Conservation (phyloP, 2,797 vertebrate genomes). For the Acomys russatus region DNA sequence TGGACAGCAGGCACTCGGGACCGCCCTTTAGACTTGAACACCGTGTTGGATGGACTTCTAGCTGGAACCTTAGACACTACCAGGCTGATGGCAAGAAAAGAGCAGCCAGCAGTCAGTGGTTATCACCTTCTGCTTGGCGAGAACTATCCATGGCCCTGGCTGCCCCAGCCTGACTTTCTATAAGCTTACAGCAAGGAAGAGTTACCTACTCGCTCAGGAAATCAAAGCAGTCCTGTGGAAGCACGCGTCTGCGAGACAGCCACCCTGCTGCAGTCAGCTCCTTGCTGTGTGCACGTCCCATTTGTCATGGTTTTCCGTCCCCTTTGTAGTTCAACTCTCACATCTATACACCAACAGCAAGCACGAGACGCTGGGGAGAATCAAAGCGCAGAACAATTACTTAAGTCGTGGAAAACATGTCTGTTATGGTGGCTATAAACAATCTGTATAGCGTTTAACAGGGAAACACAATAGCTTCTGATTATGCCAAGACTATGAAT, state of each 20-base stretch:
- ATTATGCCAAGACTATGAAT: conserved; percentile 51
- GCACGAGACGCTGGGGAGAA: conserved; percentile 53
- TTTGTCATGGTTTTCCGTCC: conserved; percentile 58
- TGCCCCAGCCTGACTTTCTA: conserved; percentile 57
- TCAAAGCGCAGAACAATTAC: conserved; percentile 69
- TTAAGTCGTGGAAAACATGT: conserved; percentile 63
- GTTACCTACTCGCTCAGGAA: conserved; percentile 76
- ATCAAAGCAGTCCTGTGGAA: conserved; percentile 66
- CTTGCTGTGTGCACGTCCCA: neutral
- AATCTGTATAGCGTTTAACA: conserved; percentile 57
- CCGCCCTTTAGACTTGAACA: neutral
- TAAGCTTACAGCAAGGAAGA: conserved; percentile 73
- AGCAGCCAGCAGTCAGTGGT: neutral
- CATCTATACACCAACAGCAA: conserved; percentile 70
- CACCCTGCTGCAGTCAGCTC: conserved; percentile 21
- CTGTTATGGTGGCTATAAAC: conserved; percentile 60
- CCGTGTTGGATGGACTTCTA: neutral
- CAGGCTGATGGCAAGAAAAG: neutral
- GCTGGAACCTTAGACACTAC: neutral
- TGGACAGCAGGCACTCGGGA: neutral
- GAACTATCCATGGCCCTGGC: conserved; percentile 34
- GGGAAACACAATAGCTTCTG: conserved; percentile 49
- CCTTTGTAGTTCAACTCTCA: conserved; percentile 64
- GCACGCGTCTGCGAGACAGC: conserved; percentile 58
- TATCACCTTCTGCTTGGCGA: neutral